Evolutionary conservation across 2,797 vertebrate genomes (phyloP).

Genomic region (Manis crassicaudata): DNA sequence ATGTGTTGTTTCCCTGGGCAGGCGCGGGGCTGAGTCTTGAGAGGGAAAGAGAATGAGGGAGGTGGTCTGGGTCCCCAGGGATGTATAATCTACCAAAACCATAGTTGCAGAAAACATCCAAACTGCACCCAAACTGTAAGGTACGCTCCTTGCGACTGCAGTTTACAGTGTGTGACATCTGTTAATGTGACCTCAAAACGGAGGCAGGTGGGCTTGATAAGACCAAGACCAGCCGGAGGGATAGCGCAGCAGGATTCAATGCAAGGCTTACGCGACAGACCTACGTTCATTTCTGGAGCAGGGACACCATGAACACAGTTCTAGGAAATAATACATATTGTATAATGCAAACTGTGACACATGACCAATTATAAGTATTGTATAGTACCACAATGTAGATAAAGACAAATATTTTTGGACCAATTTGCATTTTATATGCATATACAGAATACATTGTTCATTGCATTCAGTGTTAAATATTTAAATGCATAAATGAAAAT

Average conservation of each 20-base stretch:
- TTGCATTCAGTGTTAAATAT: background rate
- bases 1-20: background rate
- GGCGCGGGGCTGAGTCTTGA: background rate
- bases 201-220: background rate
- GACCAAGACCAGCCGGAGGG: background rate
- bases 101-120: background rate
- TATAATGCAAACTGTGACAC: background rate
- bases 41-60: background rate
- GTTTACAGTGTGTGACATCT: background rate
- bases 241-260: background rate
- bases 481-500: background rate
- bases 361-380: background rate
- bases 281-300: background rate
- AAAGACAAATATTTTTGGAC: background rate
- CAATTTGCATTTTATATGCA: background rate
- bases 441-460: background rate
- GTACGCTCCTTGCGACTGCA: background rate
- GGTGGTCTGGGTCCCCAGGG: background rate
- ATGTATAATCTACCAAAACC: background rate
- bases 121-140: background rate
- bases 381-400: background rate
- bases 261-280: background rate
- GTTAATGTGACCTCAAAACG: too few species aligned
- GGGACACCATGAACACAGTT: too few species aligned
- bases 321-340: background rate